Evolutionary conservation across 2,888 invertebrate genomes (phyloP).

Genomic region (Dicycla oo): DNA sequence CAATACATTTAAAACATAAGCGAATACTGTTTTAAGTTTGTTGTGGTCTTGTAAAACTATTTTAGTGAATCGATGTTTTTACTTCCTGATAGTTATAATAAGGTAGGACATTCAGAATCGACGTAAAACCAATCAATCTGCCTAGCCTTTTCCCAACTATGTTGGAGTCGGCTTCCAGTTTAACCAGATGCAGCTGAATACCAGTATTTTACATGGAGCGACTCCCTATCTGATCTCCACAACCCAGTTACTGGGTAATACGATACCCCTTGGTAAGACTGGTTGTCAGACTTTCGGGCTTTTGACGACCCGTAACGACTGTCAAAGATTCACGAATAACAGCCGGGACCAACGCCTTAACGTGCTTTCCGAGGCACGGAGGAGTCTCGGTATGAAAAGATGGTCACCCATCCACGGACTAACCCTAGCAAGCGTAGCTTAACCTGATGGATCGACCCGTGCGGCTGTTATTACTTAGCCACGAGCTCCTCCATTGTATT

Average conservation of each 20-base stretch:
- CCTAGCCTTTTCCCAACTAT: not conserved
- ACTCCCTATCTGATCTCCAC: no score
- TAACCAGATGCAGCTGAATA: not conserved
- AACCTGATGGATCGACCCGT: no score
- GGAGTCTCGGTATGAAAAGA: no score
- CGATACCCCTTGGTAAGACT: not conserved
- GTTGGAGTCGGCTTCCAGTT: not conserved
- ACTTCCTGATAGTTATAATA: not conserved
- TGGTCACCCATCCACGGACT: no score
- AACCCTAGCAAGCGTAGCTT: no score
- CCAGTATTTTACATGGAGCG: not conserved
- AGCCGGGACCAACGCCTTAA: no score
- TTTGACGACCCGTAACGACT: no score
- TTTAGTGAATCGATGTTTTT: not conserved
- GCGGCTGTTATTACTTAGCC: no score
- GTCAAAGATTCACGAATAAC: no score
- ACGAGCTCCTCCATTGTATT: no score
- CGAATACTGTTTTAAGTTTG: conserved; percentile 17
- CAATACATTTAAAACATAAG: conserved; percentile 17
- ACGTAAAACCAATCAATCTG: not conserved
- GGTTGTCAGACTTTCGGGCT: not conserved
- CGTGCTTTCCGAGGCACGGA: no score
- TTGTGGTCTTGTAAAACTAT: conserved; percentile 10
- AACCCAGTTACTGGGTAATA: not conserved
- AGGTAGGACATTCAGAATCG: no score